These are phyloP conservation scores for Syrmaticus mikado DNA, from an alignment of 2,113 vertebrate species.

Conservation along the genomic window DNA sequence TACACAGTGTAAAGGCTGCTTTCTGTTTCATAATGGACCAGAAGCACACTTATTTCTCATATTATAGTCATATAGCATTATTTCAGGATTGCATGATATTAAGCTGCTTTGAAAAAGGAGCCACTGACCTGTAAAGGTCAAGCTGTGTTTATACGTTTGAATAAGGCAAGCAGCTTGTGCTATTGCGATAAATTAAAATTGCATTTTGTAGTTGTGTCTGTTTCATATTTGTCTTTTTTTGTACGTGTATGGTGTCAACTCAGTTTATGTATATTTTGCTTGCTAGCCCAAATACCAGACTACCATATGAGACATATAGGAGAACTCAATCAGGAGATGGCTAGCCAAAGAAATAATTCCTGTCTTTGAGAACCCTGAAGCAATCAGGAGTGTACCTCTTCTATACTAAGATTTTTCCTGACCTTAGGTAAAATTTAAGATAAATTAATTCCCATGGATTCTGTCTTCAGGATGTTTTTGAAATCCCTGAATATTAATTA, in stretches of 20 bases:
- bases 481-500: not conserved
- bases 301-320: not conserved
- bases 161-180: slow-evolving; percentile 41
- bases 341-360: not conserved
- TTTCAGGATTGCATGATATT: not conserved
- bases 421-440: not conserved
- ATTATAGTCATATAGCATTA: not conserved
- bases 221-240: not conserved
- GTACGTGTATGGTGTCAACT: not conserved
- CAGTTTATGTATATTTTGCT: not conserved
- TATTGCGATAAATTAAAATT: slow-evolving; percentile 2
- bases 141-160: slow-evolving; percentile 6
- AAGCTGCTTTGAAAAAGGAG: slow-evolving; percentile 11
- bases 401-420: not conserved
- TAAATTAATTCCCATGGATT: not conserved
- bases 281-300: not conserved
- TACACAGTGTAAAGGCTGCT: not conserved
- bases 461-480: not conserved
- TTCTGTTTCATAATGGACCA: slow-evolving; percentile 4
- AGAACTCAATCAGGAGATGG: not conserved
- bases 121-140: not conserved
- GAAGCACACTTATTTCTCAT: not conserved
- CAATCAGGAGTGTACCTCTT: not conserved
- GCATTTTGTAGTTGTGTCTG: not conserved
- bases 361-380: not conserved